phyloP scores from a whole-genome alignment of 1,140 invertebrate species.

The Protaetia brevitarsis region DNA sequence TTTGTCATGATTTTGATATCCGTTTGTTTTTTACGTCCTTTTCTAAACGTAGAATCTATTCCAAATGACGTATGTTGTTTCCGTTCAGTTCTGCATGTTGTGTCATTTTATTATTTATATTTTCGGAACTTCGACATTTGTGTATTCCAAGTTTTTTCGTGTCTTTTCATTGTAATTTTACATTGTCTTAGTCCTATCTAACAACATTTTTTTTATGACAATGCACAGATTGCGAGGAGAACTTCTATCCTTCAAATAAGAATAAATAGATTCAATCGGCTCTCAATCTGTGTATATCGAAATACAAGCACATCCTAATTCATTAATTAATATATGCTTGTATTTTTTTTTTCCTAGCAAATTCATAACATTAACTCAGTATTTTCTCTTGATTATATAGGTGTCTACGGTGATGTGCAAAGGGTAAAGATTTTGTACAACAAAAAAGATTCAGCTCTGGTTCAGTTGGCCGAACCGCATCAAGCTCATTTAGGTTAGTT shows the following conservation, averaged over 20 bases:
- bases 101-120: background rate
- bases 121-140: background rate
- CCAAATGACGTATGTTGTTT: background rate
- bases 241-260: background rate
- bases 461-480: slow-evolving; percentile 97
- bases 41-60: slow-evolving; percentile 26
- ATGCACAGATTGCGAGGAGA: background rate
- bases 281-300: background rate
- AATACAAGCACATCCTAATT: slow-evolving; percentile 22
- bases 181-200: background rate
- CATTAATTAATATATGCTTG: slow-evolving; percentile 30
- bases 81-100: slow-evolving; percentile 24
- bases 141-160: background rate
- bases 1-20: slow-evolving; percentile 28
- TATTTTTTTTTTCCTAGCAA: slow-evolving; percentile 22
- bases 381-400: slow-evolving; percentile 54
- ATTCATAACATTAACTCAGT: slow-evolving; percentile 10
- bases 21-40: slow-evolving; percentile 1
- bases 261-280: background rate
- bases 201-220: slow-evolving; percentile 2
- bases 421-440: slow-evolving; percentile 99
- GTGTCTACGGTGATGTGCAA: slow-evolving; percentile 99
- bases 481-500: slow-evolving; percentile 95
- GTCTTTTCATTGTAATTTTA: slow-evolving; percentile 2
- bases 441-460: slow-evolving; percentile 98